phyloP scores from a whole-genome alignment of 2,797 vertebrate genomes.

The Myotis daubentonii region DNA sequence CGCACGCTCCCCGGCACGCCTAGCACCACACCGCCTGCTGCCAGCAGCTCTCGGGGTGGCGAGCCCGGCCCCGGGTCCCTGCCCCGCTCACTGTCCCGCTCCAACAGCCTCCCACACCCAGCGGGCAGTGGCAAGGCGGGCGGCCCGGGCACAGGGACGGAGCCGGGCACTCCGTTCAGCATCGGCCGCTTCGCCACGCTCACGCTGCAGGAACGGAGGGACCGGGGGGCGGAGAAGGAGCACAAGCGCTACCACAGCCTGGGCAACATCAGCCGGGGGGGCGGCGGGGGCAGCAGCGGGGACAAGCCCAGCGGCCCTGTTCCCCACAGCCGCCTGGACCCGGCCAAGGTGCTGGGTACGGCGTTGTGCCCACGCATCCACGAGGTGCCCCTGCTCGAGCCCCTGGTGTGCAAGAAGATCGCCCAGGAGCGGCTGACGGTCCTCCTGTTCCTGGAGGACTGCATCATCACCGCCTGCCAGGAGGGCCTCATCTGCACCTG shows the following conservation, averaged over 20 bases:
- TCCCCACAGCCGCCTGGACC: conserved; percentile 89
- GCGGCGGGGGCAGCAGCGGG: conserved; percentile 88
- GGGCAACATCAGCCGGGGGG: conserved; percentile 93
- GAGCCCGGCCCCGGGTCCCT: conserved; percentile 84
- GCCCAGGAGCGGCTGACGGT: conserved; percentile 94
- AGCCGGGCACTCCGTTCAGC: conserved; percentile 84
- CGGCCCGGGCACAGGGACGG: accelerated
- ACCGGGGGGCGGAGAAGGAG: conserved; percentile 89
- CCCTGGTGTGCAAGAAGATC: conserved; percentile 96
- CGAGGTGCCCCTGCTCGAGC: conserved; percentile 94
- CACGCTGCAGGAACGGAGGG: conserved; percentile 91
- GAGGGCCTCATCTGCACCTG: conserved; percentile 96
- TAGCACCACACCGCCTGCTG: conserved; percentile 79
- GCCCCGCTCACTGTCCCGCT: conserved; percentile 93
- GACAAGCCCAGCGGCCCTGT: conserved; percentile 91
- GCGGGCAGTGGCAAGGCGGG: conserved; percentile 55
- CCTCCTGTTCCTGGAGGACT: conserved; percentile 95
- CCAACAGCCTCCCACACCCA: conserved; percentile 88
- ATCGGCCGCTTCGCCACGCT: conserved; percentile 93
- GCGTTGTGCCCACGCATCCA: conserved; percentile 94
- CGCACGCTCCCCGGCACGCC: conserved; percentile 88
- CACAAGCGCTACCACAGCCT: conserved; percentile 95
- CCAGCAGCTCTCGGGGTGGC: background rate
- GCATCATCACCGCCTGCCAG: conserved; percentile 95
- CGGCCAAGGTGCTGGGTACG: conserved; percentile 92